Conservation (phyloP, 2,888 invertebrate genomes). For the Slavum lentiscoides region DNA sequence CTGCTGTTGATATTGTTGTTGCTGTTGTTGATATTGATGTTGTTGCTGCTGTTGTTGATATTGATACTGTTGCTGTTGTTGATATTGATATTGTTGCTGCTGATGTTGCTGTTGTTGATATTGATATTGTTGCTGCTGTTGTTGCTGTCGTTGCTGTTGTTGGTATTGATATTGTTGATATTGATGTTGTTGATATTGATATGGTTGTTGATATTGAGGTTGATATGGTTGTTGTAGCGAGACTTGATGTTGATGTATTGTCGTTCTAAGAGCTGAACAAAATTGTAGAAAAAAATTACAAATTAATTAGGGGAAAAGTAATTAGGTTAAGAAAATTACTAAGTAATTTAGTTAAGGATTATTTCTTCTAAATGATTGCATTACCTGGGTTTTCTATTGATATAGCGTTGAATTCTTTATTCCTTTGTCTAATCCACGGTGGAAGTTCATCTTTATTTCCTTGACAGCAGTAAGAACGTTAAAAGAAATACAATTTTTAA, state of each 20-base stretch:
- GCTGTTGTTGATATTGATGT: neutral
- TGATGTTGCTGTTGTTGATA: neutral
- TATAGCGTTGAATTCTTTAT: neutral
- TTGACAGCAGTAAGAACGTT: neutral
- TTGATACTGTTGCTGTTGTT: neutral
- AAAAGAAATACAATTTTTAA: neutral
- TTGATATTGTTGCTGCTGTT: neutral
- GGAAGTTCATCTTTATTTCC: conserved; percentile 5
- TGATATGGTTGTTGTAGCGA: neutral
- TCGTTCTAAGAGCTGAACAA: neutral
- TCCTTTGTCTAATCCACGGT: conserved; percentile 3
- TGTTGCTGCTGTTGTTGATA: neutral
- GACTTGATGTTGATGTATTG: neutral
- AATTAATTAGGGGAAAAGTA: neutral
- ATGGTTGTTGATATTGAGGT: neutral
- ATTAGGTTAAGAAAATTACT: too few species aligned
- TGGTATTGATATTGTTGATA: neutral
- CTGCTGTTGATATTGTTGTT: neutral
- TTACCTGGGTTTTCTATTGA: neutral
- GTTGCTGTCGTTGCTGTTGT: neutral
- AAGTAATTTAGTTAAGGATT: neutral
- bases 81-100: neutral
- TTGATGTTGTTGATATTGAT: neutral
- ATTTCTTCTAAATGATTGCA: neutral
- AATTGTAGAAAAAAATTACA: neutral